phyloP scores from a whole-genome alignment of 1,140 invertebrate species.

The Papilio polytes region DNA sequence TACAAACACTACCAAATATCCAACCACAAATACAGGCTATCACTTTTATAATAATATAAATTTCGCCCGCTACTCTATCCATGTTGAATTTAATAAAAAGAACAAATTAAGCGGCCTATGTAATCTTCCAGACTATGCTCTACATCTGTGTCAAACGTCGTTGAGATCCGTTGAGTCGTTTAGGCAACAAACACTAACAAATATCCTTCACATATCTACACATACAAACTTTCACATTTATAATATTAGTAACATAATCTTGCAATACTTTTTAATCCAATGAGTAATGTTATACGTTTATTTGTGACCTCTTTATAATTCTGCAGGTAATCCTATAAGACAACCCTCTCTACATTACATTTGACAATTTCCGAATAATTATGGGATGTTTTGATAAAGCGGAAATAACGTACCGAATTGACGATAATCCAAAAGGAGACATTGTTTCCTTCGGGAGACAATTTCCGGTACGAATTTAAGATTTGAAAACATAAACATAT shows the following conservation, averaged over 20 bases:
- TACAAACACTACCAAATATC: too few relatives aligned
- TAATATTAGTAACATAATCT: neutral
- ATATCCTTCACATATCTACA: too few relatives aligned
- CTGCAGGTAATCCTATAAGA: constrained; percentile 54
- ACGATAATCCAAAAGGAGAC: constrained; percentile 69
- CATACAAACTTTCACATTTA: too few relatives aligned
- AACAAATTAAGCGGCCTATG: neutral
- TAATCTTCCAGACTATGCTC: too few relatives aligned
- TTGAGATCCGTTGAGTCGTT: too few relatives aligned
- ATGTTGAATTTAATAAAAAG: neutral
- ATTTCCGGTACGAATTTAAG: constrained; percentile 63
- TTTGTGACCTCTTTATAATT: constrained; percentile 50
- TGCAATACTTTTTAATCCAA: neutral
- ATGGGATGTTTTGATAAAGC: constrained; percentile 67
- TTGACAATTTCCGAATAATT: constrained; percentile 72
- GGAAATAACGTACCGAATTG: constrained; percentile 74
- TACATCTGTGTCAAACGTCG: too few relatives aligned
- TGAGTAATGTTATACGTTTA: neutral
- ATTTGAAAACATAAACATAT: constrained; percentile 42
- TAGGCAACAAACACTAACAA: too few relatives aligned
- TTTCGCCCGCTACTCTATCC: too few relatives aligned
- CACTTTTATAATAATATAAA: too few relatives aligned
- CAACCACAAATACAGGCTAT: too few relatives aligned
- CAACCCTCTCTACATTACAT: constrained; percentile 56
- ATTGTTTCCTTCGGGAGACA: constrained; percentile 65